Base-by-base conservation (phyloP, 2,888 invertebrate species). In the Protonemura montana region DNA sequence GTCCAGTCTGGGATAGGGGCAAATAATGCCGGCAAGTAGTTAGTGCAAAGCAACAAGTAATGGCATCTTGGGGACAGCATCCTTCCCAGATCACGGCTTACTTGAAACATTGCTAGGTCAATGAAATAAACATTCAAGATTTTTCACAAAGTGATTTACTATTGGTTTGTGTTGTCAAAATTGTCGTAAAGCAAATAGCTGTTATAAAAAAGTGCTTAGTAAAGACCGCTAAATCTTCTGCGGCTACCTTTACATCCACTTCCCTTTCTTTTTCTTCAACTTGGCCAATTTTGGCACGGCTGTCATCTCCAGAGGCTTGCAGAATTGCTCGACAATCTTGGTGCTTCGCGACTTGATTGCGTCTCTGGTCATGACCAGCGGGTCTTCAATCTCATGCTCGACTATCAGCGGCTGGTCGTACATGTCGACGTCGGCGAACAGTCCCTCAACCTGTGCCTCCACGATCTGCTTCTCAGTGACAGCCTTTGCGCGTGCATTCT, bases 341-440 rank as follows among this genome's bases (percentile, higher is more conserved):
- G 92, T 93, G 88, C 94, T 94, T 30, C 92, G 91, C 16, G 92
- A 89, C 88, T 94, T 94, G 2, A 94, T 89, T 0, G 93, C 90
- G 0, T 91, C 91, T 87, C 94, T 92, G 42, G 92, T 92, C 0
- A 92, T 92, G 80, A 94, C 92, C 78, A 92, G 92, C 0, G 92
- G 90, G 88, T 94, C 94, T 26, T 93, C 92, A 89, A 92, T 91
- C 89, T 93, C 93, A 85, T 93, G 93, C 91, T 91, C 91, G 6
- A 91, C 89, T 25, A 89, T 87, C 29, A 91, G 88, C 35, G 89
- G 90, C 90, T 85, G 87, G 25, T 87, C 29, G 77, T 42, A 82
- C 91, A 90, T 84, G 92, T 92, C 92, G 5, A 92, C 92, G 82
- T 76, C 59, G 82, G 27, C 10, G 77, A 16, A 77, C 26, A n/a